A percentile compares a stretch with the other conserved stretches of the same genome.
Conservation (phyloP, 1,140 invertebrate species). For the Lasioglossum albipes region DNA sequence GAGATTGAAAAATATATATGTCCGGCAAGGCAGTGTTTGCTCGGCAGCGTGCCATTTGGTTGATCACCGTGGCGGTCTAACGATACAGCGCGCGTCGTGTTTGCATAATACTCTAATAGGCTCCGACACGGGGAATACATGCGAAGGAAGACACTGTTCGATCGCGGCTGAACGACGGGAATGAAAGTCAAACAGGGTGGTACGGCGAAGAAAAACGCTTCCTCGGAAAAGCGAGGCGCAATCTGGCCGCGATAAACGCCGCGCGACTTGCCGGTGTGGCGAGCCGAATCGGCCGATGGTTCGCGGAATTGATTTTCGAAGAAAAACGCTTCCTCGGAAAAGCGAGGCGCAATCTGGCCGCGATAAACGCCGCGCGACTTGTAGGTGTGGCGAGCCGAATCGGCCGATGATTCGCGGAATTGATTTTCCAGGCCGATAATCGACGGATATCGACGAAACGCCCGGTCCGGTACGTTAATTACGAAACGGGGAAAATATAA, state of each 20-base stretch:
- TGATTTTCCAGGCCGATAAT: background rate
- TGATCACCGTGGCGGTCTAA: background rate
- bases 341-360: background rate
- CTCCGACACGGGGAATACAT: background rate
- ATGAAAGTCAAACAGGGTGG: background rate
- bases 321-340: background rate
- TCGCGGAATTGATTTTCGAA: no score
- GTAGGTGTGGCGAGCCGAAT: no score
- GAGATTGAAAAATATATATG: background rate
- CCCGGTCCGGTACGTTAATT: no score
- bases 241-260: background rate
- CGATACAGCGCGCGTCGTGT: background rate
- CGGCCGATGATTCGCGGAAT: no score
- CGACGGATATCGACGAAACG: background rate
- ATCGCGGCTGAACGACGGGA: background rate
- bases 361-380: background rate
- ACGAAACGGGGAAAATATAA: background rate
- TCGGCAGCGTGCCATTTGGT: background rate
- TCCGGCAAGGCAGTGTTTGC: no score
- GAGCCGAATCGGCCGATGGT: no score
- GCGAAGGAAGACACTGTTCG: background rate
- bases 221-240: background rate
- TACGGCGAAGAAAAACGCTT: background rate
- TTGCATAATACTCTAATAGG: conserved; percentile 17
- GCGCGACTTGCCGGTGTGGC: no score